Base-by-base conservation (phyloP, 2,113 vertebrate species). In the Cyprinodon variegatus region DNA sequence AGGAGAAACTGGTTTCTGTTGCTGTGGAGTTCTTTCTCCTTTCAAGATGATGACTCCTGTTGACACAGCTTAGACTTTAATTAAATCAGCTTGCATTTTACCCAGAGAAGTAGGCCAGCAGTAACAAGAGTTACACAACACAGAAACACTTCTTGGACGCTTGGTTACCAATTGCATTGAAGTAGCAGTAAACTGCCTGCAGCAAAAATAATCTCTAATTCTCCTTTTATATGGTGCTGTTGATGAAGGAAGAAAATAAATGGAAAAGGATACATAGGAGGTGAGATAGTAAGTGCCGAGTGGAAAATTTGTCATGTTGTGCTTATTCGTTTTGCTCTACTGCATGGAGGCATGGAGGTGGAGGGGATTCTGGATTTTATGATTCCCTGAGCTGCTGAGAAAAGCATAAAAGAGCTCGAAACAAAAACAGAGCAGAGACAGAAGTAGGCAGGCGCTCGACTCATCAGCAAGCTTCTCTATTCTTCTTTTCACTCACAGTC, bases 101-200 rank as follows among this genome's bases (percentile, higher is more conserved):
- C 61, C 11, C 76, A 40, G 82, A 39, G 12, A 83, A 83, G 69
- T 81, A 73, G 82, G 79, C 45, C 0, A 37, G 43, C 41, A 60
- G 76, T 59, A 80, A 77, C 70, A 22, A 60, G 64, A 10, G 50
- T 77, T 77, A 79, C 10, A 65, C 70, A 86, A 73, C 73, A 66
- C 43, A 2, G 46, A 60, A 29, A 64, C 62, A 57, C 17, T 75
- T 53, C 57, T 81, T 59, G 57, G 64, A 76, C 0, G 22, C 46
- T 40, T 70, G 43, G 45, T 65, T 72, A 38, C 1, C 4, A 11
- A 74, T 60, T n/a, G 48, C 63, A 59, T 59, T 53, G 43, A 82
- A 45, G 73, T 77, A 74, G 36, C 60, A 29, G 29, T 63, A 36
- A 59, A 74, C n/a, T 10, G 43, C 74, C 64, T 36, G 2, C 5